Conservation (phyloP, 2,888 invertebrate genomes). For the Gari tellinella region DNA sequence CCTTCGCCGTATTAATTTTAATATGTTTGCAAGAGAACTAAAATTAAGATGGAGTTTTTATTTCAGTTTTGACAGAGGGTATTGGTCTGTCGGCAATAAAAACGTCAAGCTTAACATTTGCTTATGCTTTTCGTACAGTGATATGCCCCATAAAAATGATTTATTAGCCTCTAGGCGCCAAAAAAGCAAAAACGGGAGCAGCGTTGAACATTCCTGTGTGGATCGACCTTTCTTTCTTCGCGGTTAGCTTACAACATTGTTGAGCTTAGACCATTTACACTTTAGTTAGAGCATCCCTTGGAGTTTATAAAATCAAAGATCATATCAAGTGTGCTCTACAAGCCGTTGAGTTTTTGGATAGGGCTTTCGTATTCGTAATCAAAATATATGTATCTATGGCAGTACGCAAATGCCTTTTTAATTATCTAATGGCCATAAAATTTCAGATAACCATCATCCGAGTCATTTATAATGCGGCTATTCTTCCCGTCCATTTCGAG, state of each 20-base stretch:
- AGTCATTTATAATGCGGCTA: no score
- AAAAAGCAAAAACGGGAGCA: constrained; percentile 39
- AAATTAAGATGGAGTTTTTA: constrained; percentile 59
- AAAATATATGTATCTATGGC: constrained; percentile 11
- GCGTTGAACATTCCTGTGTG: constrained; percentile 23
- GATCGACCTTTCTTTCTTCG: constrained; percentile 20
- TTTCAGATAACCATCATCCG: no score
- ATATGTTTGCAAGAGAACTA: constrained; percentile 33
- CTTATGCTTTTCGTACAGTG: constrained; percentile 53
- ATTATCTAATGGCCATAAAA: constrained; percentile 14
- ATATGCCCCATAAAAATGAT: constrained; percentile 63
- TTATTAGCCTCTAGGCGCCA: constrained; percentile 57
- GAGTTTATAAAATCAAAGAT: no score
- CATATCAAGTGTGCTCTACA: no score
- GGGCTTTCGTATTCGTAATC: constrained; percentile 10
- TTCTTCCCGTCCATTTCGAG: no score
- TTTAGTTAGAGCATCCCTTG: no score
- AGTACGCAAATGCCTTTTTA: constrained; percentile 8
- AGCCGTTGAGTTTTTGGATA: no score
- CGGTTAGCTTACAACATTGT: constrained; percentile 8
- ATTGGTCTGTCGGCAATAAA: constrained; percentile 55
- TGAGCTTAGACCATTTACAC: constrained; percentile 1
- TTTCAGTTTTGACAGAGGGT: constrained; percentile 56
- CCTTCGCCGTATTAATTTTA: constrained; percentile 30
- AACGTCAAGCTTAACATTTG: constrained; percentile 58